Conservation (phyloP, 2,113 vertebrate species). For the Halcyon senegalensis region DNA sequence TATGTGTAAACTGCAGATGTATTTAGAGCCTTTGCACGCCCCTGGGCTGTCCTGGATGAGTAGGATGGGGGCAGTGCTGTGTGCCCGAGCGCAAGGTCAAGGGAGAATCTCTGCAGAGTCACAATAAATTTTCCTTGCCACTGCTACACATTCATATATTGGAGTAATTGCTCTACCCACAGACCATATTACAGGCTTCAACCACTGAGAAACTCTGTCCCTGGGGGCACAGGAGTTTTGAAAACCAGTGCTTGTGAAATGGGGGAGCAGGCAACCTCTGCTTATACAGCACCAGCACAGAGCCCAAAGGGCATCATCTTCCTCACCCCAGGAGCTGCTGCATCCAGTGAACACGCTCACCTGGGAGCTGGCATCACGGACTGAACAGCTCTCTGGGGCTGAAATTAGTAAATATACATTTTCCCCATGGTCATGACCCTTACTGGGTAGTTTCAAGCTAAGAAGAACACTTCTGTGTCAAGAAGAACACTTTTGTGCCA, state of each 20-base stretch:
- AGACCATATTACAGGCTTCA: neutral
- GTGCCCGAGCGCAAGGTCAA: neutral
- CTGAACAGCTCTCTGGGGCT: neutral
- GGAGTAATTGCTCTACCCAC: neutral
- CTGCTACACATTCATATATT: neutral
- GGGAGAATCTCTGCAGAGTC: neutral
- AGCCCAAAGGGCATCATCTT: neutral
- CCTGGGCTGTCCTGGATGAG: neutral
- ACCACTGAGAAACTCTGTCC: neutral
- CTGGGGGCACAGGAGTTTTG: neutral
- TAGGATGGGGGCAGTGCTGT: neutral
- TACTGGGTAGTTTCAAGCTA: neutral
- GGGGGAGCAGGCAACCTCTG: neutral
- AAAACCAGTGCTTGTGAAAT: neutral
- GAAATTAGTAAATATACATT: neutral
- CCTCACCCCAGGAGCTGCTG: neutral
- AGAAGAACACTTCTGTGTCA: no score
- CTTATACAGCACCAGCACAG: neutral
- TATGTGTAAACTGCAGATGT: neutral
- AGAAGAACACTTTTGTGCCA: no score
- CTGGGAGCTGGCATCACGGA: accelerated
- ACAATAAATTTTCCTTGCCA: neutral
- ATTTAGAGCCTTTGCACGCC: neutral
- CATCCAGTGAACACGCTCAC: neutral
- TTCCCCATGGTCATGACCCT: neutral